phyloP scores from a whole-genome alignment of 2,888 invertebrate species.

The Chrysolina haemoptera region DNA sequence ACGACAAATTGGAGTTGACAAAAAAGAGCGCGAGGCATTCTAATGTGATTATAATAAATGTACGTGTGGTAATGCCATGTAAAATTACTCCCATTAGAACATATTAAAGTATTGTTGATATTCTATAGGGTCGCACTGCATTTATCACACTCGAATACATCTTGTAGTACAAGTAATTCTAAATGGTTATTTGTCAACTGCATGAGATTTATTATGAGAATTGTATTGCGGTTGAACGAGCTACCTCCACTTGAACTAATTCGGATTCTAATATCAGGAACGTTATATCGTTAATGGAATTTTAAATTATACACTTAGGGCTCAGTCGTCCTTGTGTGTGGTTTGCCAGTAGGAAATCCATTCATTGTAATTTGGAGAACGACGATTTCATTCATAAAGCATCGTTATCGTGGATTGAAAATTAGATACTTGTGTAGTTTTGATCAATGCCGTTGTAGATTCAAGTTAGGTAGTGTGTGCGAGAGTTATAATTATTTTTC shows the following conservation, averaged over 20 bases:
- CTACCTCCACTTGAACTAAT: slow-evolving; percentile 51
- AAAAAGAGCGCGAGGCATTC: slow-evolving; percentile 33
- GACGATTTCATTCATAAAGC: slow-evolving; percentile 25
- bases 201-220: slow-evolving; percentile 62
- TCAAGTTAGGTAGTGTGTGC: neutral
- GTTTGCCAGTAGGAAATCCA: slow-evolving; percentile 23
- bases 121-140: slow-evolving; percentile 57
- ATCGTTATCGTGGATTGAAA: slow-evolving; percentile 29
- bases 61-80: slow-evolving; percentile 58
- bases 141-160: slow-evolving; percentile 60
- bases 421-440: slow-evolving; percentile 36
- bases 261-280: slow-evolving; percentile 32
- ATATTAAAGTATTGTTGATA: slow-evolving; percentile 61
- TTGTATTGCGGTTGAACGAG: slow-evolving; percentile 49
- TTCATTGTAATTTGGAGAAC: slow-evolving; percentile 27
- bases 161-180: slow-evolving; percentile 55
- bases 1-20: slow-evolving; percentile 31
- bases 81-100: slow-evolving; percentile 60
- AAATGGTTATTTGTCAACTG: slow-evolving; percentile 61
- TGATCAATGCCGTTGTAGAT: too few relatives aligned
- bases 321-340: slow-evolving; percentile 26
- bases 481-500: neutral
- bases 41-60: slow-evolving; percentile 61
- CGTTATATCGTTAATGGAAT: slow-evolving; percentile 38
- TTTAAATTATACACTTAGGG: slow-evolving; percentile 31